A percentile compares a stretch with the other conserved stretches of the same genome.
Conservation (phyloP, 2,888 invertebrate genomes). For the Phortica okadai region DNA sequence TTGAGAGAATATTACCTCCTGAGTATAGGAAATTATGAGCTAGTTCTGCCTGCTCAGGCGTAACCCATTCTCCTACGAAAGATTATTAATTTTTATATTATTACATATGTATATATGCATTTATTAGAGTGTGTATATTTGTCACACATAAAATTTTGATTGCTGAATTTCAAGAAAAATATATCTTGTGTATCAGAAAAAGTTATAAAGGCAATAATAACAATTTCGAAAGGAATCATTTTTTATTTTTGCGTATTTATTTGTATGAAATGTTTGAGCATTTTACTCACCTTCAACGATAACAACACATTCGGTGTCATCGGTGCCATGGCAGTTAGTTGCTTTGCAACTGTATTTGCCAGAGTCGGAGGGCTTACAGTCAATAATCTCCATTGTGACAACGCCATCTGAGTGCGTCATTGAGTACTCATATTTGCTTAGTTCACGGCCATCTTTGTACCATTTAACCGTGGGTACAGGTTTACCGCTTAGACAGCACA, state of each 20-base stretch:
- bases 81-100: slow-evolving; percentile 48
- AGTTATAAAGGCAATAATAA: no score
- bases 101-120: slow-evolving; percentile 28
- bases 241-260: no score
- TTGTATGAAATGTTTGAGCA: no score
- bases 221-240: no score
- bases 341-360: slow-evolving; percentile 97
- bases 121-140: slow-evolving; percentile 8
- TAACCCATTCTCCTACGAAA: slow-evolving; percentile 83
- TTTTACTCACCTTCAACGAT: slow-evolving; percentile 90
- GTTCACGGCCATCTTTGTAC: slow-evolving; percentile 94
- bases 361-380: slow-evolving; percentile 95
- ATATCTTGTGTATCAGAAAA: no score
- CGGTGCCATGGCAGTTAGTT: slow-evolving; percentile 94
- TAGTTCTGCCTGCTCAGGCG: slow-evolving; percentile 88
- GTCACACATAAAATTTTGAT: no score
- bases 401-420: slow-evolving; percentile 96
- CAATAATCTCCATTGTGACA: slow-evolving; percentile 96
- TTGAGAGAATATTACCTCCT: slow-evolving; percentile 79
- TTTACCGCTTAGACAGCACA: slow-evolving; percentile 96
- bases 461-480: slow-evolving; percentile 95
- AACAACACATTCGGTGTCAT: slow-evolving; percentile 96
- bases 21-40: slow-evolving; percentile 93
- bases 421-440: slow-evolving; percentile 92
- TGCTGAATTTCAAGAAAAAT: no score